These are phyloP conservation scores for Corythaixoides concolor DNA, from an alignment of 2,113 vertebrate species.

Conservation along the genomic window DNA sequence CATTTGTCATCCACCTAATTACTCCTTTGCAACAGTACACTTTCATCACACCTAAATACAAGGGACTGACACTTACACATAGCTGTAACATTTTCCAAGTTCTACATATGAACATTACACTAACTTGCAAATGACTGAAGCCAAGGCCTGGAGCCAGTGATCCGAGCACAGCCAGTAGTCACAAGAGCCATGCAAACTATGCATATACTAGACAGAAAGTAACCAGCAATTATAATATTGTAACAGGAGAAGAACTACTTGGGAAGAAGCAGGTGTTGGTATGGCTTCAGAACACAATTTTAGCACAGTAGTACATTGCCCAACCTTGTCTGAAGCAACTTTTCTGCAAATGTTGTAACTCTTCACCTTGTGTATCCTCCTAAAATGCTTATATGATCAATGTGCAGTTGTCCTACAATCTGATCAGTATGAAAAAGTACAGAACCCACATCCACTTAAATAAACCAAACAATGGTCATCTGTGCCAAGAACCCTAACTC, in stretches of 20 bases:
- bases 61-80: neutral
- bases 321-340: neutral
- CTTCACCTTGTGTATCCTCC: neutral
- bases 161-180: neutral
- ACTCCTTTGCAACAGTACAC: neutral
- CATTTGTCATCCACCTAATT: neutral
- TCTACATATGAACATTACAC: neutral
- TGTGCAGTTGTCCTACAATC: neutral
- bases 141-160: neutral
- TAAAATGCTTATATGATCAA: neutral
- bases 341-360: neutral
- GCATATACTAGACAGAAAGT: neutral
- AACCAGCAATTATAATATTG: neutral
- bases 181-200: neutral
- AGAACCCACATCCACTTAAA: neutral
- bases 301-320: neutral
- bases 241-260: slow-evolving; percentile 27
- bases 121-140: neutral
- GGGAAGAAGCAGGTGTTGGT: neutral
- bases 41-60: neutral
- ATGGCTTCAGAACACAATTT: slow-evolving; percentile 3
- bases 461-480: neutral
- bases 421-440: neutral
- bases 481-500: neutral
- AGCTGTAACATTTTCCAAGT: neutral